phyloP scores from a whole-genome alignment of 1,140 invertebrate genomes.

The Calliphora vicina region DNA sequence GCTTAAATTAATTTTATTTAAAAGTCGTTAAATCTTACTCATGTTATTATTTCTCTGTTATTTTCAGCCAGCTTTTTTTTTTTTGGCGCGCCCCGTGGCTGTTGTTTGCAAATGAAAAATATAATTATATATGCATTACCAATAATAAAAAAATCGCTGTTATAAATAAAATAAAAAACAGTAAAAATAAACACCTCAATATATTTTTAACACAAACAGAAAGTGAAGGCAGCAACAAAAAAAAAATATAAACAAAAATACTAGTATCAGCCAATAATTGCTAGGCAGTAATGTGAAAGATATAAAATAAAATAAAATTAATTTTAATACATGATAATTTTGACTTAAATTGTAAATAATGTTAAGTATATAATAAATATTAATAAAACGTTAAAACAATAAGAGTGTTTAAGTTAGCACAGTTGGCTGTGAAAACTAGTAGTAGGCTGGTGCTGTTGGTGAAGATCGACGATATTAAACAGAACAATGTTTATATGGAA shows the following conservation, averaged over 20 bases:
- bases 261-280: background rate
- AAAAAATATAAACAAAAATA: background rate
- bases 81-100: background rate
- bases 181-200: background rate
- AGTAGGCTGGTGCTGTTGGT: no score
- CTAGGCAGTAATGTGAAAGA: no score
- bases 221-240: background rate
- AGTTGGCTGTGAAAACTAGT: no score
- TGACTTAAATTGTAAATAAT: no score
- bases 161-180: background rate
- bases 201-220: background rate
- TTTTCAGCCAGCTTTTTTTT: background rate
- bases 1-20: conserved; percentile 1
- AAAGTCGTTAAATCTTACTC: background rate
- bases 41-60: background rate
- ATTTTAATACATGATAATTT: no score
- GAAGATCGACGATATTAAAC: no score
- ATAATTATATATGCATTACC: background rate
- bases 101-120: background rate
- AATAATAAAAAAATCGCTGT: background rate
- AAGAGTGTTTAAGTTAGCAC: no score
- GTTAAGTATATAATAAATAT: no score
- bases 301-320: no score
- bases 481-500: no score
- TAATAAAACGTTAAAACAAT: no score